Percentiles rank a stretch among this genome's conserved stretches.
phyloP scores from a whole-genome alignment of 2,888 invertebrate genomes.

The Meiosimyza decipiens region DNA sequence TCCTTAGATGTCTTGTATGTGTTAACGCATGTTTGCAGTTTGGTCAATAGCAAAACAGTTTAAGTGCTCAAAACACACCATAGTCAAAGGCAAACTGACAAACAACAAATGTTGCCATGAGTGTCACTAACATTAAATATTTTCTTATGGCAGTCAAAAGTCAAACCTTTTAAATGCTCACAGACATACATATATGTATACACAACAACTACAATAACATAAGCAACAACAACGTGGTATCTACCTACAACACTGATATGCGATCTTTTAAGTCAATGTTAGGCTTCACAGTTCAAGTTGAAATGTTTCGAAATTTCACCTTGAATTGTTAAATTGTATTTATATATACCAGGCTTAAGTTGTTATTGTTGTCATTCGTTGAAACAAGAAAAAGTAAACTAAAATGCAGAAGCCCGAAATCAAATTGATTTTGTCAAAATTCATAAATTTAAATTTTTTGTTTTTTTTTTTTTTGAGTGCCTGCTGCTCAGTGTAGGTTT shows the following conservation, averaged over 20 bases:
- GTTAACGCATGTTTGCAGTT: too few species aligned
- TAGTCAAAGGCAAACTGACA: too few species aligned
- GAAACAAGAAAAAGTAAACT: background rate
- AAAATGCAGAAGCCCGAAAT: conserved; percentile 21
- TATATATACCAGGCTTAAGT: background rate
- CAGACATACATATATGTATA: background rate
- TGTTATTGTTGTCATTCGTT: background rate
- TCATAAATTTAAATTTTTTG: too few species aligned
- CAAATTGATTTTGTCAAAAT: too few species aligned
- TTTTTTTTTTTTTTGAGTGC: too few species aligned
- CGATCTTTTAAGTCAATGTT: conserved; percentile 52
- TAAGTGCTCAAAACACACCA: background rate
- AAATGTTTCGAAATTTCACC: conserved; percentile 44
- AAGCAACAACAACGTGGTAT: background rate
- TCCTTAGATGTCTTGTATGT: too few species aligned
- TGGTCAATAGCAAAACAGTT: background rate
- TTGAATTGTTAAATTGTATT: conserved; percentile 11
- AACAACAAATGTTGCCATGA: too few species aligned
- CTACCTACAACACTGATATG: background rate
- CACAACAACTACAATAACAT: background rate
- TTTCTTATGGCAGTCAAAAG: background rate
- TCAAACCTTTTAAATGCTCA: background rate
- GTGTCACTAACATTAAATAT: too few species aligned
- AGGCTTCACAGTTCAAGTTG: conserved; percentile 59
- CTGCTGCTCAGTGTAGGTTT: too few species aligned